Conservation (phyloP, 2,797 vertebrate genomes). For the Euthynnus affinis region DNA sequence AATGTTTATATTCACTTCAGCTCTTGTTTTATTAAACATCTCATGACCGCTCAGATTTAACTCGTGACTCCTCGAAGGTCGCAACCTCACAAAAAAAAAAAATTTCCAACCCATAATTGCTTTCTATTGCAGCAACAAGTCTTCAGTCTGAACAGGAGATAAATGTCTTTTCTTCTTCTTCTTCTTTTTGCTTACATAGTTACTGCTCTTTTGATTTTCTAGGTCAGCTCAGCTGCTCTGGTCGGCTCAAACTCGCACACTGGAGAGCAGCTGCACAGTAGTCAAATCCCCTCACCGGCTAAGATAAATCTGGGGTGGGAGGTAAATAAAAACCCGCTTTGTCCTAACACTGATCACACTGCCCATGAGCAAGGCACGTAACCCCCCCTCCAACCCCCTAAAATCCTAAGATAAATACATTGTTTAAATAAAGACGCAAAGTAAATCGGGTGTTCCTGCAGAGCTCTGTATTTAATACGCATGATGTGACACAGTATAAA, state of each 20-base stretch:
- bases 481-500: not conserved
- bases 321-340: not conserved
- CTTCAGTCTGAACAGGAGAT: not conserved
- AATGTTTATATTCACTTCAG: not conserved
- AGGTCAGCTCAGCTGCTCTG: slow-evolving; percentile 9
- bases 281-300: slow-evolving; percentile 15
- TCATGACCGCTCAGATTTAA: not conserved
- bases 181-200: not conserved
- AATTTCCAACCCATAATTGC: not conserved
- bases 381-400: no score
- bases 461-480: not conserved
- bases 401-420: not conserved
- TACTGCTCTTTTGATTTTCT: slow-evolving; percentile 20
- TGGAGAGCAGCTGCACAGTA: slow-evolving; percentile 16
- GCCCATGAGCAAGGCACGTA: slow-evolving; percentile 7
- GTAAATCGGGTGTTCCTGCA: slow-evolving; percentile 6
- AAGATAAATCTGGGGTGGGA: not conserved
- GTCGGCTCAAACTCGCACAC: not conserved
- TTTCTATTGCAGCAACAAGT: not conserved
- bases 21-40: not conserved
- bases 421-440: not conserved
- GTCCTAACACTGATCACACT: not conserved
- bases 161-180: not conserved
- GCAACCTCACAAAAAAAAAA: not conserved
- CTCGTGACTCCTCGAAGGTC: not conserved